phyloP scores from a whole-genome alignment of 2,113 vertebrate species.

The Calidris pygmaea region DNA sequence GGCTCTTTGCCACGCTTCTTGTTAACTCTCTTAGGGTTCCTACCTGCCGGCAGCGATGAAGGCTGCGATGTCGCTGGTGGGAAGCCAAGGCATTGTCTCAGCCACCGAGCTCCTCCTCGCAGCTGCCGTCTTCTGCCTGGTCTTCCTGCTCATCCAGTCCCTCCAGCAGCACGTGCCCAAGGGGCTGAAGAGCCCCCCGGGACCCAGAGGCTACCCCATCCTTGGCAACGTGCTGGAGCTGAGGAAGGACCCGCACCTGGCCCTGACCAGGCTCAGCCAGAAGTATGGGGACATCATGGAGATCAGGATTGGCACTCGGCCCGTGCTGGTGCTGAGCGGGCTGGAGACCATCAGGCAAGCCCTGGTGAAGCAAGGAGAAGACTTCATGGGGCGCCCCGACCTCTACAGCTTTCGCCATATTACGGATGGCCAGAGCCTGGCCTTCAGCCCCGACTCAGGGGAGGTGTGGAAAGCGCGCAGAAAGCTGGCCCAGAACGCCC shows the following conservation, averaged over 20 bases:
- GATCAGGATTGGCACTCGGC: conserved; percentile 84
- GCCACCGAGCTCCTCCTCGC: conserved; percentile 77
- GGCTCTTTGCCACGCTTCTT: conserved; percentile 73
- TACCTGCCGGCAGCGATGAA: conserved; percentile 57
- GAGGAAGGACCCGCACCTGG: conserved; percentile 79
- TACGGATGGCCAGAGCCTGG: conserved; percentile 70
- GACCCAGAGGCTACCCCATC: conserved; percentile 82
- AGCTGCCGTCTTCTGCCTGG: conserved; percentile 69
- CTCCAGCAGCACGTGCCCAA: conserved; percentile 66
- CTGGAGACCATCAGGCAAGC: conserved; percentile 83
- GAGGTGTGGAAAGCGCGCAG: conserved; percentile 77
- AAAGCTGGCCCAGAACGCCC: conserved; percentile 77
- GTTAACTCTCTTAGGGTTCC: conserved; percentile 67
- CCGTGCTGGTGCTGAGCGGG: conserved; percentile 87
- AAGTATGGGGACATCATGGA: conserved; percentile 83
- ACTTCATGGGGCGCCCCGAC: conserved; percentile 86
- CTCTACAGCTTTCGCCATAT: conserved; percentile 73
- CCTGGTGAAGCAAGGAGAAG: conserved; percentile 76
- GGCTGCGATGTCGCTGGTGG: conserved; percentile 61
- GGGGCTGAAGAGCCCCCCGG: conserved; percentile 81
- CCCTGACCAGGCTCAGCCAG: conserved; percentile 80
- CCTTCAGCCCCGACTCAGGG: conserved; percentile 77
- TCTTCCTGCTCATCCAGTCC: conserved; percentile 73
- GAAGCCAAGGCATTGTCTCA: conserved; percentile 56
- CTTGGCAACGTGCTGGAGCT: conserved; percentile 83